A percentile compares a stretch with the other conserved stretches of the same genome.
These are phyloP conservation scores for Sardinella longiceps DNA, from an alignment of 2,797 vertebrate genomes.

Conservation along the genomic window DNA sequence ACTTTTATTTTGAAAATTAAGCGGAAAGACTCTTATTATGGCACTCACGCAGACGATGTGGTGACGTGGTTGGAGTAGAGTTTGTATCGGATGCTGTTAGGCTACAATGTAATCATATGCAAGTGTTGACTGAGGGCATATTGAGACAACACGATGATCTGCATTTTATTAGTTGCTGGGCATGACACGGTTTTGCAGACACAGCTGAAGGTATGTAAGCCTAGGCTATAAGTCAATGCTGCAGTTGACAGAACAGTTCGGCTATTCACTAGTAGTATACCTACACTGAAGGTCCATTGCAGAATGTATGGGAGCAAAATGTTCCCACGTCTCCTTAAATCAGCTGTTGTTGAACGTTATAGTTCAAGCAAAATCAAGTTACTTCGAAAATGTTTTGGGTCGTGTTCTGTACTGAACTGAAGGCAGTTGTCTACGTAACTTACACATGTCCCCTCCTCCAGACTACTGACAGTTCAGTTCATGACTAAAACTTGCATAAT, in stretches of 20 bases:
- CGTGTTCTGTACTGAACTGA: neutral
- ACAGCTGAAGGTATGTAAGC: slow-evolving; percentile 77
- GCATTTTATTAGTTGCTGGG: slow-evolving; percentile 80
- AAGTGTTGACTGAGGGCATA: neutral
- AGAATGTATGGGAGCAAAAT: neutral
- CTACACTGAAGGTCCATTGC: too few species aligned
- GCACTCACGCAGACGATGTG: neutral
- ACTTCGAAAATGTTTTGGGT: too few species aligned
- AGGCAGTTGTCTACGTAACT: neutral
- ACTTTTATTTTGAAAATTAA: neutral
- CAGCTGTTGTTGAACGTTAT: neutral
- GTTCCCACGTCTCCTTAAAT: neutral
- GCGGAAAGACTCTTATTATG: neutral
- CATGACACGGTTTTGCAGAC: slow-evolving; percentile 78
- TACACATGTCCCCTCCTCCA: neutral
- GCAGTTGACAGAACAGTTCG: neutral
- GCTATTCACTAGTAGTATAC: too few species aligned
- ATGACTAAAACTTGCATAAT: neutral
- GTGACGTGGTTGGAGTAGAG: neutral
- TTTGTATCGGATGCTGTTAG: slow-evolving; percentile 1
- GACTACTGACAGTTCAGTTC: neutral
- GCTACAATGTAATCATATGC: neutral
- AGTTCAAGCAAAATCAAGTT: too few species aligned
- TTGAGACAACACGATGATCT: slow-evolving; percentile 69
- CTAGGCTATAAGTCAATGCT: neutral